phyloP scores from a whole-genome alignment of 1,140 invertebrate species.

The Drosophila virilis region DNA sequence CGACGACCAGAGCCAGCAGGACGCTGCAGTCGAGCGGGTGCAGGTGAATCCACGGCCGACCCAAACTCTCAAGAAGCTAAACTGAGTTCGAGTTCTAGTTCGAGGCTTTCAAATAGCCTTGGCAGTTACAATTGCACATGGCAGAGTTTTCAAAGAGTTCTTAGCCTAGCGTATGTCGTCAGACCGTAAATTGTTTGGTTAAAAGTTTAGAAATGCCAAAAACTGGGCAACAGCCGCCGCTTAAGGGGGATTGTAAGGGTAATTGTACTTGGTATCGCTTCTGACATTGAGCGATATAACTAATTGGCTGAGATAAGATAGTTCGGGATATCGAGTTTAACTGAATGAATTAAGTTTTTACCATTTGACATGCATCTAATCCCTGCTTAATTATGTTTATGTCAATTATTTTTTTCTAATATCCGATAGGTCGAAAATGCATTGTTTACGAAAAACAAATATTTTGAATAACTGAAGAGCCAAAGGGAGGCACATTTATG shows the following conservation, averaged over 20 bases:
- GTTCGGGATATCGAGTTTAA: too few species aligned
- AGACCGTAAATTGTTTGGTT: constrained; percentile 52
- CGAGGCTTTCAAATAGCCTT: constrained; percentile 68
- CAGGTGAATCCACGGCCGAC: constrained; percentile 1
- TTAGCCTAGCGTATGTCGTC: constrained; percentile 33
- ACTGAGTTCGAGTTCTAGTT: constrained; percentile 43
- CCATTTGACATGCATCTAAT: too few species aligned
- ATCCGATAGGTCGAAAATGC: too few species aligned
- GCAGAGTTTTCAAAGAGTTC: constrained; percentile 26
- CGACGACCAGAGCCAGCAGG: constrained; percentile 23
- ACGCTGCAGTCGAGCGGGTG: too few species aligned
- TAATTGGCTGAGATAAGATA: constrained; percentile 12
- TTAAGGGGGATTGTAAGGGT: background rate
- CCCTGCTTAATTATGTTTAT: too few species aligned
- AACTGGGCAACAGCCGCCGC: background rate
- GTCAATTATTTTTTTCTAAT: too few species aligned
- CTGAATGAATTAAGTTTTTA: too few species aligned
- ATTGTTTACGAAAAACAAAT: too few species aligned
- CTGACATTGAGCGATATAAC: background rate
- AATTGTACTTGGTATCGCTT: constrained; percentile 4
- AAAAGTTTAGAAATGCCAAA: constrained; percentile 7
- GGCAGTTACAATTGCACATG: constrained; percentile 64
- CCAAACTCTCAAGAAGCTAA: constrained; percentile 51
- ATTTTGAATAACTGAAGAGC: too few species aligned
- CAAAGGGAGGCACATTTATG: too few species aligned